Evolutionary conservation across 2,888 invertebrate species (phyloP), one percentile per base, ranked within the genome.

Genomic region (Deilephila porcellus): DNA sequence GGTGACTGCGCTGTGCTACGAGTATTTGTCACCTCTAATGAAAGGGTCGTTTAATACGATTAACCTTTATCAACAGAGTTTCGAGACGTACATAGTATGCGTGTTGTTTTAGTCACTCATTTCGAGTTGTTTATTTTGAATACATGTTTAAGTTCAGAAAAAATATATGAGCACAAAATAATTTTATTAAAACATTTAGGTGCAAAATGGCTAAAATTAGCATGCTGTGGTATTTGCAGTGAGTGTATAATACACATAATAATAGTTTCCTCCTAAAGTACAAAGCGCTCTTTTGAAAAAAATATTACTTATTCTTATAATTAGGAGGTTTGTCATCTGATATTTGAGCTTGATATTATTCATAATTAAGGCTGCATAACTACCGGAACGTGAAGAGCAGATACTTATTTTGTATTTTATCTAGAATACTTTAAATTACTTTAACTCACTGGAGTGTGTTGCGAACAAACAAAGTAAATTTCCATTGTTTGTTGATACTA

Each of bases 11-110:
- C 67, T 25, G 45, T 52, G 45, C 25, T 20, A n/a, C n/a, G n/a
- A n/a, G n/a, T n/a, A 67, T 67, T 67, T 67, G 67, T 67, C 67
- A 52, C 67, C 67, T 52, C 67, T 67, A 67, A 67, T 67, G 67
- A 67, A 67, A 67, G 67, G 52, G 67, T 52, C 45, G 67, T 67
- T 52, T 67, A 67, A 52, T 67, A 67, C 67, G 25, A 67, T 67
- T 67, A 45, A 67, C 67, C 67, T 67, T 70, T 70, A 29, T 56
- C 52, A 60, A 32, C 60, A 60, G 60, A 52, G 70, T 60, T 60
- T 73, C 29, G 11, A 17, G 71, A 17, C 45, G 52, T 67, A 67
- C 25, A 67, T 14, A 29, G 20, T n/a, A 20, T 37, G 6, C 20
- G 37, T 5, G 20, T 34, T 60, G 25, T 17, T 63, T 19, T 37